Conservation (phyloP, 1,140 invertebrate species). For the Homalodisca vitripennis region DNA sequence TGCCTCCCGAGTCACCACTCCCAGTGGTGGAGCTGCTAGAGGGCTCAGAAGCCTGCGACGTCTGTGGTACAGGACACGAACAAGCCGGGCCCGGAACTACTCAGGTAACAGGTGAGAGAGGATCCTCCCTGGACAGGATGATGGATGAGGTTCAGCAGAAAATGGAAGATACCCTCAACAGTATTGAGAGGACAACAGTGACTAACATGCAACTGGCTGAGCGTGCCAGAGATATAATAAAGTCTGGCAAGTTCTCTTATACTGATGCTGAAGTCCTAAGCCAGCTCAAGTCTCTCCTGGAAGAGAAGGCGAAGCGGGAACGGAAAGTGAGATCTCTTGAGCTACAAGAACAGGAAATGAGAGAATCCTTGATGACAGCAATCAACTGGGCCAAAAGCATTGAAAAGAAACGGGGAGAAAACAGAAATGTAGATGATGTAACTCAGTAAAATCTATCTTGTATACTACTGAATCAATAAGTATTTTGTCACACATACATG, state of each 20-base stretch:
- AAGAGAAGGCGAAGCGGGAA: background rate
- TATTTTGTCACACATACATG: too few relatives aligned
- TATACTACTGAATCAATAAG: too few relatives aligned
- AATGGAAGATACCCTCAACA: slow-evolving; percentile 11
- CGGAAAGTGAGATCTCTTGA: slow-evolving; percentile 3
- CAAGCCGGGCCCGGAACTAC: background rate
- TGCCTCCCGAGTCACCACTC: too few relatives aligned
- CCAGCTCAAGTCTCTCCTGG: background rate
- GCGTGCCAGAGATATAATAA: background rate
- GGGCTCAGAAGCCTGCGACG: background rate
- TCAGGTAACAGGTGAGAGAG: background rate
- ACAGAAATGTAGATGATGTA: too few relatives aligned
- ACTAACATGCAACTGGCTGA: background rate
- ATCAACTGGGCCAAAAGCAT: slow-evolving; percentile 11
- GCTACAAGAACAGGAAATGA: slow-evolving; percentile 2
- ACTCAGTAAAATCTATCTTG: too few relatives aligned
- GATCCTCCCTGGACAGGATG: slow-evolving; percentile 60
- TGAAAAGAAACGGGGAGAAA: too few relatives aligned
- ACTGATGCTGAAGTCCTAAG: background rate
- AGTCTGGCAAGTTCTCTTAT: background rate
- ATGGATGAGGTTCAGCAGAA: slow-evolving; percentile 82
- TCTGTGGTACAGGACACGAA: background rate
- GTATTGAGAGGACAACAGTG: slow-evolving; percentile 1
- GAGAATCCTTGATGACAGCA: background rate
- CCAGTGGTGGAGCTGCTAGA: background rate